A percentile compares a stretch with the other conserved stretches of the same genome.
Conservation (phyloP, 2,888 invertebrate genomes). For the Macaria notata region DNA sequence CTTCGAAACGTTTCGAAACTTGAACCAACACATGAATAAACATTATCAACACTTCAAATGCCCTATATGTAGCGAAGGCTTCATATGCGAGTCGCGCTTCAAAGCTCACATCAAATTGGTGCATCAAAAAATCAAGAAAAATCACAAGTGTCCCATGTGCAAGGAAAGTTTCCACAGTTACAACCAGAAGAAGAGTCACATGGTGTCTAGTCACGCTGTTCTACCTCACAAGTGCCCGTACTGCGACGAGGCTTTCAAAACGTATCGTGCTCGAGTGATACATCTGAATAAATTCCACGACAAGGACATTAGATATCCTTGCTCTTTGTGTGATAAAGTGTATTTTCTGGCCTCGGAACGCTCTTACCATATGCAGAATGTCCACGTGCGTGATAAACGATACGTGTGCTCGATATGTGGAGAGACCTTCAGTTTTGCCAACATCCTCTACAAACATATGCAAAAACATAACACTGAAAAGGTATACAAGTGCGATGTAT, state of each 20-base stretch:
- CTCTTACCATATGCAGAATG: slow-evolving; percentile 49
- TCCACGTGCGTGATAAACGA: slow-evolving; percentile 6
- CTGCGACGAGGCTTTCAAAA: slow-evolving; percentile 60
- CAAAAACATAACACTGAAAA: slow-evolving; percentile 11
- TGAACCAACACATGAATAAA: slow-evolving; percentile 50
- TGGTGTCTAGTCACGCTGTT: not conserved
- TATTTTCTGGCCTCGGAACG: slow-evolving; percentile 55
- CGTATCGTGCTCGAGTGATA: slow-evolving; percentile 53
- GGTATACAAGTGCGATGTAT: slow-evolving; percentile 11
- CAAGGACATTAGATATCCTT: slow-evolving; percentile 61
- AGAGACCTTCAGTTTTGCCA: slow-evolving; percentile 1
- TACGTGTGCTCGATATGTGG: slow-evolving; percentile 11
- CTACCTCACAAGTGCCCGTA: slow-evolving; percentile 36
- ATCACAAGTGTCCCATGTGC: slow-evolving; percentile 60
- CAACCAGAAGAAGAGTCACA: slow-evolving; percentile 37
- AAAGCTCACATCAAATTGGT: not conserved
- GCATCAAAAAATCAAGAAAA: slow-evolving; percentile 12
- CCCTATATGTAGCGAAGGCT: slow-evolving; percentile 40
- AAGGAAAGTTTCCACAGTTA: slow-evolving; percentile 51
- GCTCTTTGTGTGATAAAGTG: slow-evolving; percentile 60
- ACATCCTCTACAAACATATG: slow-evolving; percentile 12
- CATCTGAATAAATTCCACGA: slow-evolving; percentile 58
- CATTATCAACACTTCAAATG: slow-evolving; percentile 58
- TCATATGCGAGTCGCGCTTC: slow-evolving; percentile 22
- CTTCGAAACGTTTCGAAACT: slow-evolving; percentile 21